Conservation (phyloP, 2,797 vertebrate species). For the Nyctalus aviator region DNA sequence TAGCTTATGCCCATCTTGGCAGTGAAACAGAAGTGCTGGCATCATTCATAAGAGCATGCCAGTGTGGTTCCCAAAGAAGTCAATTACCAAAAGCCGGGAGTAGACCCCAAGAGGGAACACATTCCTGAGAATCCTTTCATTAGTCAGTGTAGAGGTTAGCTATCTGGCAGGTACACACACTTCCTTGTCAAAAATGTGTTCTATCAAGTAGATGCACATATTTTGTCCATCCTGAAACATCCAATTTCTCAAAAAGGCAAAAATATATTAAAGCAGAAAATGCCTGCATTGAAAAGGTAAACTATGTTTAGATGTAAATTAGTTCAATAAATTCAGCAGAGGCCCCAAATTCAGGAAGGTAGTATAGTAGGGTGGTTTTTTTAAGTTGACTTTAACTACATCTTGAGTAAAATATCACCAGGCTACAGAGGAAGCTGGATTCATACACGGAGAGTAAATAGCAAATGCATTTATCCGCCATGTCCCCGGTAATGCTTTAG, state of each 20-base stretch:
- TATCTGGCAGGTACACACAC: constrained; percentile 1
- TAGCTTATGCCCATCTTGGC: constrained; percentile 44
- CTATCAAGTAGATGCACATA: constrained; percentile 36
- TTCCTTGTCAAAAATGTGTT: constrained; percentile 38
- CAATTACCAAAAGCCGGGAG: constrained; percentile 23
- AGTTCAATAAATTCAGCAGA: not conserved
- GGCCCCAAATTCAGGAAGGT: not conserved
- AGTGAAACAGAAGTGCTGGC: constrained; percentile 24
- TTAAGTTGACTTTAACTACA: not conserved
- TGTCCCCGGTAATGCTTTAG: not conserved
- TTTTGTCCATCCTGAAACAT: not conserved
- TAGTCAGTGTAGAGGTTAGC: not conserved
- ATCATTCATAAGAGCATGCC: constrained; percentile 53
- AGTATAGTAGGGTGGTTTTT: not conserved
- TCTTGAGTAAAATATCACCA: constrained; percentile 24
- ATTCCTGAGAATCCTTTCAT: constrained; percentile 49
- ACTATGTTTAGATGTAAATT: constrained; percentile 36
- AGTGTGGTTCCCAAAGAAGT: constrained; percentile 40
- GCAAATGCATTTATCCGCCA: constrained; percentile 8
- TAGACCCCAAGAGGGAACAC: not conserved
- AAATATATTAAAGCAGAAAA: constrained; percentile 41
- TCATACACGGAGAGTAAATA: constrained; percentile 16
- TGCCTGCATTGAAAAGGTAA: constrained; percentile 19
- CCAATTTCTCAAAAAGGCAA: not conserved
- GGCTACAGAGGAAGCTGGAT: not conserved